A percentile compares a stretch with the other conserved stretches of the same genome.
Conservation (phyloP, 2,888 invertebrate species). For the Dryocosmus kuriphilus region DNA sequence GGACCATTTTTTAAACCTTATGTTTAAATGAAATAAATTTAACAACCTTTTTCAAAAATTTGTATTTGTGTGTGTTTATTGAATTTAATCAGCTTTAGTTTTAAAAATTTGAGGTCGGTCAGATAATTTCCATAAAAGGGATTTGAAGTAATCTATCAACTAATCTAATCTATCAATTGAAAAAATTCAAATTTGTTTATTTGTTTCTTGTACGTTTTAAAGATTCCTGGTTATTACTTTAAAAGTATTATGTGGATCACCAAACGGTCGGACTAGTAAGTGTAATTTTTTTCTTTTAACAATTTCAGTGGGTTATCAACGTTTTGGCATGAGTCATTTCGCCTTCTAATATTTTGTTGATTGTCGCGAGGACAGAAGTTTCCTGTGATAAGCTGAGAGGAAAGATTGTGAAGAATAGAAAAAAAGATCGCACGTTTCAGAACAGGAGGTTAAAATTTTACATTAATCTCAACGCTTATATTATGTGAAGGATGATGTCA, state of each 20-base stretch:
- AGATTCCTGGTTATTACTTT: background rate
- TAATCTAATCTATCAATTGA: no score
- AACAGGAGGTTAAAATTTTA: background rate
- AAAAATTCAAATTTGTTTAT: no score
- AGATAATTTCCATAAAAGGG: no score
- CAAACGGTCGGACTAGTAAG: constrained; percentile 14
- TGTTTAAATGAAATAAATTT: no score
- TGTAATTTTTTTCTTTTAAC: constrained; percentile 48
- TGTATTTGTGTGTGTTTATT: no score
- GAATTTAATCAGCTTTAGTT: no score
- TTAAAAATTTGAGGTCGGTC: no score
- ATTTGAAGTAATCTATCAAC: no score
- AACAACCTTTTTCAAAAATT: no score
- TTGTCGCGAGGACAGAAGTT: constrained; percentile 8
- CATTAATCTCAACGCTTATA: background rate
- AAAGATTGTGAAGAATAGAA: background rate
- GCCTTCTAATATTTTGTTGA: background rate
- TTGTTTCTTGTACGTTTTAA: no score
- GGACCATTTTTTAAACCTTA: no score
- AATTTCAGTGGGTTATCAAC: constrained; percentile 46
- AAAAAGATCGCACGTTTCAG: background rate
- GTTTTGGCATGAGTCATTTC: constrained; percentile 44
- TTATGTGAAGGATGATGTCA: background rate
- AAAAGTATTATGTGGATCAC: constrained; percentile 3
- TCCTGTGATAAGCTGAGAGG: constrained; percentile 20